Conservation (phyloP, 2,888 invertebrate genomes). For the Auanema sp. region DNA sequence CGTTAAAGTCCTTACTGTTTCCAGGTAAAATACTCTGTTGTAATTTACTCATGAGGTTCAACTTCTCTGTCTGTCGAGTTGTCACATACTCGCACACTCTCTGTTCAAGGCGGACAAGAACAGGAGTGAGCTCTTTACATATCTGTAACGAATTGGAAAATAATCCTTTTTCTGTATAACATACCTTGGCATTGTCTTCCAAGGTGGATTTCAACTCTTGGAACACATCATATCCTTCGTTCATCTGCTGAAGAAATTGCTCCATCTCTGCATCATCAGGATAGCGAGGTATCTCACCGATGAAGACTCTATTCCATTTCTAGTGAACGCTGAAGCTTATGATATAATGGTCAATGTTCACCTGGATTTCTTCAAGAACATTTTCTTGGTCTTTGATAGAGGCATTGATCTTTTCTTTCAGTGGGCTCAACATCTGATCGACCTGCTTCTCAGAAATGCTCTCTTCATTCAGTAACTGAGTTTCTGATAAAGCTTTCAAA, state of each 20-base stretch:
- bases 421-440: constrained; percentile 76
- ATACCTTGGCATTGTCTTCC: constrained; percentile 89
- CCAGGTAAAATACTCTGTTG: no score
- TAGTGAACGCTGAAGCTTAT: constrained; percentile 33
- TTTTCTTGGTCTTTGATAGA: constrained; percentile 76
- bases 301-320: constrained; percentile 71
- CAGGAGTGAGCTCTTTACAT: constrained; percentile 73
- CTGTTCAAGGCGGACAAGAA: constrained; percentile 91
- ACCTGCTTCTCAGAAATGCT: constrained; percentile 70
- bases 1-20: no score
- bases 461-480: constrained; percentile 47
- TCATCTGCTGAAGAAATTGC: constrained; percentile 74
- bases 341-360: no score
- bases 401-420: constrained; percentile 79
- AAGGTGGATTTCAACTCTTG: constrained; percentile 87
- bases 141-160: constrained; percentile 64
- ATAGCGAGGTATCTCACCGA: constrained; percentile 73
- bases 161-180: background rate
- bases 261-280: constrained; percentile 53
- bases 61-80: constrained; percentile 97
- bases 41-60: constrained; percentile 90
- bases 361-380: constrained; percentile 72
- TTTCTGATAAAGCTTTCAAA: constrained; percentile 73
- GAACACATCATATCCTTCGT: constrained; percentile 87
- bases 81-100: constrained; percentile 97